Base-by-base conservation (phyloP, 2,797 vertebrate species). In the Cossypha niveicapilla region DNA sequence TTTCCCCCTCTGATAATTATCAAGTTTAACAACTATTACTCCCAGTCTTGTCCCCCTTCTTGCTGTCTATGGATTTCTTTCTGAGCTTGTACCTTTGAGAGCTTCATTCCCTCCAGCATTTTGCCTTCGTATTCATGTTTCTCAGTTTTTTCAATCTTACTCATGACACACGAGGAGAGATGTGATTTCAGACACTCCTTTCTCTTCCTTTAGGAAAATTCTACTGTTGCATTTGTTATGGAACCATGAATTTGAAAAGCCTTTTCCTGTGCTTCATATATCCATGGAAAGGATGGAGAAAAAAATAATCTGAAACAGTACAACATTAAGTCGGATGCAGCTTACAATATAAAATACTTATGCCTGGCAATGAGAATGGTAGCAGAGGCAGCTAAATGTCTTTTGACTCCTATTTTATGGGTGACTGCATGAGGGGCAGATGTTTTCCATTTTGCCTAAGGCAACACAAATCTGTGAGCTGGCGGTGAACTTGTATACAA, bases 371-470 rank as follows among this genome's bases (percentile, higher is more conserved):
- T 23, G 21, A 48, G 27, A 60, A 84, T 85, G 19, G 48, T 53
- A 60, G 23, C 17, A 73, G 58, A 61, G 35, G 42, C 15, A 90
- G 58, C 19, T 76, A 79, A 70, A 86, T 37, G 8, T 74, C 80
- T 82, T 90, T 90, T 73, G 45, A 82, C 67, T 90, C 45, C 35
- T 68, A 61, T 94, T 92, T 90, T 75, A 53, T 50, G 92, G 71
- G 67, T 96, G 88, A 65, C 22, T 68, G 28, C 34, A 45, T 17
- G 30, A 82, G 24, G 35, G 88, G 53, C 77, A 90, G 71, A 87
- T 67, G 63, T 74, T 93, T 78, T 85, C 42, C 37, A 30, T 79
- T 76, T 84, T 82, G 66, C 83, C 71, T 48, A 62, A 44, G 79
- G 66, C 32, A 60, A 74, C 58, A 37, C 35, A 72, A 75, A 58